Conservation (phyloP, 2,113 vertebrate genomes). For the Phasianus colchicus region DNA sequence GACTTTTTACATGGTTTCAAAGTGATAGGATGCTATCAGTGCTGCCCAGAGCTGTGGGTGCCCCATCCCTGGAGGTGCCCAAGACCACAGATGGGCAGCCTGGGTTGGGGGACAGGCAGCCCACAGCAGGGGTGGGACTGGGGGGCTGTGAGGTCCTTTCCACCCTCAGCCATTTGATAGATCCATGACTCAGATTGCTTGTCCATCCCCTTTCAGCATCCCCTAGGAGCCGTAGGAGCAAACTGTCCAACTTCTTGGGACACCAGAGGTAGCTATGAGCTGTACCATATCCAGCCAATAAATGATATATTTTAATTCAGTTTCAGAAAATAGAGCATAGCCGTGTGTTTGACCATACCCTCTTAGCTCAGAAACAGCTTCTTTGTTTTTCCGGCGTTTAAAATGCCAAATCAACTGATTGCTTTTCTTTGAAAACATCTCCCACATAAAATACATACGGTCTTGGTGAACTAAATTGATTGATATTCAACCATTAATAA, state of each 20-base stretch:
- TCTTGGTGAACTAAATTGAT: slow-evolving; percentile 46
- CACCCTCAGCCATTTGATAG: too few relatives aligned
- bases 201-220: fast-evolving
- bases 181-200: too few relatives aligned
- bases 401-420: slow-evolving; percentile 69
- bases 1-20: too few relatives aligned
- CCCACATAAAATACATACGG: slow-evolving; percentile 11
- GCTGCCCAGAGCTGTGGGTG: too few relatives aligned
- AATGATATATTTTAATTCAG: slow-evolving; percentile 2
- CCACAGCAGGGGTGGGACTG: too few relatives aligned
- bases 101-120: too few relatives aligned
- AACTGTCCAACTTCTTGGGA: neutral
- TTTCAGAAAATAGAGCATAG: neutral
- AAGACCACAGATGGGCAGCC: too few relatives aligned
- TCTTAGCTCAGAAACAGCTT: slow-evolving; percentile 36
- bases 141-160: too few relatives aligned
- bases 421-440: slow-evolving; percentile 65
- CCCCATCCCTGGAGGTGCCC: too few relatives aligned
- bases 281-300: neutral
- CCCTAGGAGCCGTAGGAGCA: neutral
- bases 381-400: slow-evolving; percentile 69
- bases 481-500: slow-evolving; percentile 64
- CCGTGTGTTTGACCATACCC: slow-evolving; percentile 38
- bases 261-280: neutral
- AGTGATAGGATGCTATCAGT: too few relatives aligned